Evolutionary conservation across 2,797 vertebrate species (phyloP).

Genomic region (Naso thynnoides): DNA sequence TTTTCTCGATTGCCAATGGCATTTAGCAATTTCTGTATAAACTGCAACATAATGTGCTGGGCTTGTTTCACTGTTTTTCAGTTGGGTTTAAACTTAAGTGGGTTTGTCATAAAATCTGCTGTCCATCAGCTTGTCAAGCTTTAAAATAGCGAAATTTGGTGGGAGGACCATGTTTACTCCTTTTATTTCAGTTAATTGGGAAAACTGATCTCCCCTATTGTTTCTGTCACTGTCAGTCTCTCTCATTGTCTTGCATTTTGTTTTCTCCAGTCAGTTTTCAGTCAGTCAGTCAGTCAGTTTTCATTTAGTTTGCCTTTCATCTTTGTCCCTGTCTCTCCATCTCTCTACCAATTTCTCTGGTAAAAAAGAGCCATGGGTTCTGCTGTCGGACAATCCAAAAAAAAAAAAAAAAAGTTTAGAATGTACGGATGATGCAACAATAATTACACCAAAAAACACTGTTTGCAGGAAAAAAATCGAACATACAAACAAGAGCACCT

Average conservation of each 20-base stretch:
- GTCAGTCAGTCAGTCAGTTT: too few species aligned
- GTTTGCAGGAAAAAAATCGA: neutral
- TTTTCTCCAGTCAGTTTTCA: too few species aligned
- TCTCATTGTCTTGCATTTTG: neutral
- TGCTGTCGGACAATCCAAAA: neutral
- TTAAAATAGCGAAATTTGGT: neutral
- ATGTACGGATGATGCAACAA: neutral
- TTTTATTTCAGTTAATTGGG: conserved; percentile 25
- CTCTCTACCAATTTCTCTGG: neutral
- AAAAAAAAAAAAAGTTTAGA: neutral
- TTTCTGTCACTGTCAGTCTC: neutral
- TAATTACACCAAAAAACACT: too few species aligned
- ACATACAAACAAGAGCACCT: neutral
- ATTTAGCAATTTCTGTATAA: too few species aligned
- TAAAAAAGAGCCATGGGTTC: neutral
- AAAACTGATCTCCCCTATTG: conserved; percentile 6
- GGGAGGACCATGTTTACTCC: neutral
- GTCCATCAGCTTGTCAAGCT: neutral
- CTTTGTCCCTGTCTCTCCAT: conserved; percentile 1
- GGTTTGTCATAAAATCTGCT: too few species aligned
- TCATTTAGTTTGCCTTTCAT: neutral
- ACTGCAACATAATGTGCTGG: too few species aligned
- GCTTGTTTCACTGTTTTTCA: too few species aligned
- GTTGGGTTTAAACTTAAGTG: too few species aligned
- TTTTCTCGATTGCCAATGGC: too few species aligned